These are phyloP conservation scores for Myripristis murdjan DNA, from an alignment of 2,797 vertebrate species.

Conservation along the genomic window DNA sequence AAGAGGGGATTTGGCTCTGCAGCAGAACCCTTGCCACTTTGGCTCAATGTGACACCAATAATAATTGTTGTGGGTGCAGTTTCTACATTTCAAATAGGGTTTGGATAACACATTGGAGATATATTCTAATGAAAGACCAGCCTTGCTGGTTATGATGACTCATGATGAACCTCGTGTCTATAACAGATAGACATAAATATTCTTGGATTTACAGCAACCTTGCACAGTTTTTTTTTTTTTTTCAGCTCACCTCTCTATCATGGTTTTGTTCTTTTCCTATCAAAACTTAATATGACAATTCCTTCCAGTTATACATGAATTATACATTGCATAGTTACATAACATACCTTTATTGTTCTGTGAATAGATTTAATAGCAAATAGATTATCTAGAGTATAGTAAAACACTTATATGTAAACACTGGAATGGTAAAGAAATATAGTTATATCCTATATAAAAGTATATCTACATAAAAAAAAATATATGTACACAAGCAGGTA, in stretches of 20 bases:
- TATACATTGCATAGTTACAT: background rate
- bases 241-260: background rate
- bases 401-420: background rate
- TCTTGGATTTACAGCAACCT: slow-evolving; percentile 9
- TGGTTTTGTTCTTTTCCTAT: slow-evolving; percentile 3
- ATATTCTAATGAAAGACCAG: slow-evolving; percentile 49
- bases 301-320: background rate
- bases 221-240: background rate
- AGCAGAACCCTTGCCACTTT: slow-evolving; percentile 47
- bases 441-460: no score
- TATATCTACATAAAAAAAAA: no score
- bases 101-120: slow-evolving; percentile 36
- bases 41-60: slow-evolving; percentile 63
- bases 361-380: no score
- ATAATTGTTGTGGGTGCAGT: slow-evolving; percentile 54
- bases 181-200: slow-evolving; percentile 23
- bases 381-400: no score
- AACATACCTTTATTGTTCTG: background rate
- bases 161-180: slow-evolving; percentile 47
- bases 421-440: background rate
- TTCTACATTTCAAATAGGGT: slow-evolving; percentile 48
- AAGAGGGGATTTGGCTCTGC: slow-evolving; percentile 45
- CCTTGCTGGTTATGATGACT: slow-evolving; percentile 47
- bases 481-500: background rate
- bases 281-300: no score